A percentile compares a stretch with the other conserved stretches of the same genome.
Conservation (phyloP, 2,113 vertebrate genomes). For the Sebastes schlegelii region DNA sequence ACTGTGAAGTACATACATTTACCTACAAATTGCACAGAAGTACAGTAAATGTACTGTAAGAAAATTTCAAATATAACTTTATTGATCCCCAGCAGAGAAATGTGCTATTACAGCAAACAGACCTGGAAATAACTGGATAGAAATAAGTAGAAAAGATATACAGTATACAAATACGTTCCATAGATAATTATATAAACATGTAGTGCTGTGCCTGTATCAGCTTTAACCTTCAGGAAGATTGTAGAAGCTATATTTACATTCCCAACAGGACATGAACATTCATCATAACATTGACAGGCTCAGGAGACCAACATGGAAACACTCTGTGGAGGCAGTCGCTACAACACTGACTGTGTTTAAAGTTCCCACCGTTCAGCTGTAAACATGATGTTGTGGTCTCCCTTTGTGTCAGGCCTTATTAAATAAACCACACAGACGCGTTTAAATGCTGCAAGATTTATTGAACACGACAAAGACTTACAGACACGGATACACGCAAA, state of each 20-base stretch:
- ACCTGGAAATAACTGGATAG: not conserved
- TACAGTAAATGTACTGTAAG: not conserved
- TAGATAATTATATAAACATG: not conserved
- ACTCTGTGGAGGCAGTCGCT: constrained; percentile 8
- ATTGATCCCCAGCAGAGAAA: not conserved
- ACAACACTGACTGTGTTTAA: constrained; percentile 47
- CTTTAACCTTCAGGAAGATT: not conserved
- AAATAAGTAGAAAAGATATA: not conserved
- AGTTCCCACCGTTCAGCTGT: constrained; percentile 35
- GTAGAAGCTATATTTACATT: not conserved
- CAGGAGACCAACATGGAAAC: constrained; percentile 31
- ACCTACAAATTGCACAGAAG: not conserved
- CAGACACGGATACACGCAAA: not conserved
- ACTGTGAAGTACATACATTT: not conserved
- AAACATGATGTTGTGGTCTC: constrained; percentile 45
- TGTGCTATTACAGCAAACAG: not conserved
- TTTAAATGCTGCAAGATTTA: constrained; percentile 21
- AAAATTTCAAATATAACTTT: not conserved
- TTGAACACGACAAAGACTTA: not conserved
- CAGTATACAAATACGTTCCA: not conserved
- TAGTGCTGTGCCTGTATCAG: not conserved
- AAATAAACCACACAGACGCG: constrained; percentile 36
- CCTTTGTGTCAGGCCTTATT: constrained; percentile 30
- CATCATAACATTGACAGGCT: not conserved
- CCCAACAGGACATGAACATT: not conserved